Base-by-base conservation (phyloP, 2,113 vertebrate genomes). In the Illadopsis cleaveri region DNA sequence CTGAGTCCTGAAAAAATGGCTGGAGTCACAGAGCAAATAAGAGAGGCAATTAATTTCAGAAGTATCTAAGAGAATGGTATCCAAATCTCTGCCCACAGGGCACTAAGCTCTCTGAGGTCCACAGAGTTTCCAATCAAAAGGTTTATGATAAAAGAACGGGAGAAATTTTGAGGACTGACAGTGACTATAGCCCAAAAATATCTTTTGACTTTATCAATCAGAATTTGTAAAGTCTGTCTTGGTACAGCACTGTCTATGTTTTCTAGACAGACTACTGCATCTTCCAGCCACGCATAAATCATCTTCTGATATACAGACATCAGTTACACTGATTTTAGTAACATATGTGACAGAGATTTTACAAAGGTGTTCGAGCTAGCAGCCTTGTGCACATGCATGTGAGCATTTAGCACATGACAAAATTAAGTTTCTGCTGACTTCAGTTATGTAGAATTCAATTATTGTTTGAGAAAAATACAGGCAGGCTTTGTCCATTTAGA, bases 381-480 rank as follows among this genome's bases (percentile, higher is more conserved):
- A 40, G n/a, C n/a, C 57, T 80, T 85, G 70, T 82, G n/a, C 45
- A 57, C 14, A 13, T 16, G 24, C 56, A 19, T 1, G 4, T 6
- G 28, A 60, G 44, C 44, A 48, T 70, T 88, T 51, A 82, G 35
- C 73, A 66, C 18, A 48, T n/a, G 25, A 72, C 25, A 79, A 89
- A 82, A 82, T 50, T 11, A 80, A 93, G 35, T 53, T 85, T 58
- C 62, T 77, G 18, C 54, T 82, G 68, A 76, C 73, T 73, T 80
- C 27, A 48, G 56, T 30, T 56, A 38, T 38, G 45, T 8, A 64
- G 33, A 91, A 90, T 80, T 87, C 82, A 47, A 44, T 54, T 58
- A 47, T 60, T 73, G 62, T 70, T 73, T 60, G 40, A 62, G 51
- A 88, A 90, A 90, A 94, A 83, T 9, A 88, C 21, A 93, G 50